Evolutionary conservation across 2,888 invertebrate genomes (phyloP).

Genomic region (Callosobruchus maculatus): DNA sequence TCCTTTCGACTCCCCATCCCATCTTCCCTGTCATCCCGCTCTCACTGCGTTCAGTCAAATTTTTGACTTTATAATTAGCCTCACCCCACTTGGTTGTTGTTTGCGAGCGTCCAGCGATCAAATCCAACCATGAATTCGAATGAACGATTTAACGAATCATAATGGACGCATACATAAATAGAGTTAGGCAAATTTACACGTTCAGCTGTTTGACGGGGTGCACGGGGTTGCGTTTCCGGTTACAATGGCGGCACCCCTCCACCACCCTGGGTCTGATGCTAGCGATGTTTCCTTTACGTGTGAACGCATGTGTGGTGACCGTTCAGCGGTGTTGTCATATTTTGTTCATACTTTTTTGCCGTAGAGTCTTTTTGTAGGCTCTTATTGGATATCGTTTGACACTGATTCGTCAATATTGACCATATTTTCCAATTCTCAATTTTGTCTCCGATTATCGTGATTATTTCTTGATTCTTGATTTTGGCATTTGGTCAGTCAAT

Average conservation of each 20-base stretch:
- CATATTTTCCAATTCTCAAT: too few relatives aligned
- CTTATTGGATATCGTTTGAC: too few relatives aligned
- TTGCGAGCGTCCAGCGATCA: slow-evolving; percentile 38
- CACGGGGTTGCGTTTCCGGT: slow-evolving; percentile 27
- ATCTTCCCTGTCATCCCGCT: neutral
- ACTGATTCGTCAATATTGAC: too few relatives aligned
- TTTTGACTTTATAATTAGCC: slow-evolving; percentile 50
- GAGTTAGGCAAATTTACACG: slow-evolving; percentile 48
- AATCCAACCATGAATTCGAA: slow-evolving; percentile 48
- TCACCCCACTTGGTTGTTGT: slow-evolving; percentile 40
- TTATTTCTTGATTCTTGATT: too few relatives aligned
- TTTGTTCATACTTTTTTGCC: too few relatives aligned
- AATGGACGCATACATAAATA: slow-evolving; percentile 49
- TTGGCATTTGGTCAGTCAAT: too few relatives aligned
- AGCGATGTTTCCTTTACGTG: neutral
- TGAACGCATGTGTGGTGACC: neutral
- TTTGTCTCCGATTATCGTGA: too few relatives aligned
- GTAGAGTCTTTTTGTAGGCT: too few relatives aligned
- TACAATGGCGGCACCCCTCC: slow-evolving; percentile 16
- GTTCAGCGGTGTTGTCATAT: neutral
- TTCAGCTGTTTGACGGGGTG: slow-evolving; percentile 39
- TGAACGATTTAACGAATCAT: slow-evolving; percentile 47
- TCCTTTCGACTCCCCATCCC: neutral
- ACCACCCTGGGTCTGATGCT: neutral
- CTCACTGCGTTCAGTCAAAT: slow-evolving; percentile 9